Evolutionary conservation across 2,888 invertebrate species (phyloP).

Genomic region (Diarsia brunnea): DNA sequence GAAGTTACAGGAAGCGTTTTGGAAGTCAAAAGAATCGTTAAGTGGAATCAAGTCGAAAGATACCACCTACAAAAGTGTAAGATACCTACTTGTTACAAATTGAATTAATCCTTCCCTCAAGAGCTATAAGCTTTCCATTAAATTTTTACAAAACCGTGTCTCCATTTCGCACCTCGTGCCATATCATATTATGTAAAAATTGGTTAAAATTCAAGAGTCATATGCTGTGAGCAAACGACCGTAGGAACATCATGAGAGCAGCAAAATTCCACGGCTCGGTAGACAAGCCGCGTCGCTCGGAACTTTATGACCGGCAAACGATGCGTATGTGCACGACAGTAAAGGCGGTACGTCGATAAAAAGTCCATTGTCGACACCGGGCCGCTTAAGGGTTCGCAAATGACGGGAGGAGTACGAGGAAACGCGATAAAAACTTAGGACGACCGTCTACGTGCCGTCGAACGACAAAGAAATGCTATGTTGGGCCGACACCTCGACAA

Average conservation of each 20-base stretch:
- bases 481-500: conserved; percentile 76
- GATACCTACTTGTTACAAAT: conserved; percentile 10
- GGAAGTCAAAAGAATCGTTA: conserved; percentile 45
- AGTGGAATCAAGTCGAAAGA: conserved; percentile 31
- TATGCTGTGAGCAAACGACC: conserved; percentile 67
- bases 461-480: conserved; percentile 79
- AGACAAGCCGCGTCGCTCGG: conserved; percentile 74
- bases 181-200: conserved; percentile 60
- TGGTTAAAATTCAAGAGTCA: conserved; percentile 71
- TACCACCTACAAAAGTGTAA: conserved; percentile 9
- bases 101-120: conserved; percentile 22
- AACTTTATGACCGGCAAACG: conserved; percentile 84
- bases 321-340: conserved; percentile 81
- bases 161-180: conserved; percentile 54
- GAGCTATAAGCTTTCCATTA: conserved; percentile 21
- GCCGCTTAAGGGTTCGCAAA: conserved; percentile 83
- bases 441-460: conserved; percentile 73
- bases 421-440: conserved; percentile 85
- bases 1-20: conserved; percentile 64
- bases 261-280: conserved; percentile 77
- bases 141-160: conserved; percentile 34
- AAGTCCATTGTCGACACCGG: conserved; percentile 85
- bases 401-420: conserved; percentile 81
- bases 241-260: conserved; percentile 73
- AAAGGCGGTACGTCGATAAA: conserved; percentile 84